Percentiles rank a stretch among this genome's conserved stretches.
These are phyloP conservation scores for Pterostichus madidus DNA, from an alignment of 2,888 invertebrate genomes.

Conservation along the genomic window DNA sequence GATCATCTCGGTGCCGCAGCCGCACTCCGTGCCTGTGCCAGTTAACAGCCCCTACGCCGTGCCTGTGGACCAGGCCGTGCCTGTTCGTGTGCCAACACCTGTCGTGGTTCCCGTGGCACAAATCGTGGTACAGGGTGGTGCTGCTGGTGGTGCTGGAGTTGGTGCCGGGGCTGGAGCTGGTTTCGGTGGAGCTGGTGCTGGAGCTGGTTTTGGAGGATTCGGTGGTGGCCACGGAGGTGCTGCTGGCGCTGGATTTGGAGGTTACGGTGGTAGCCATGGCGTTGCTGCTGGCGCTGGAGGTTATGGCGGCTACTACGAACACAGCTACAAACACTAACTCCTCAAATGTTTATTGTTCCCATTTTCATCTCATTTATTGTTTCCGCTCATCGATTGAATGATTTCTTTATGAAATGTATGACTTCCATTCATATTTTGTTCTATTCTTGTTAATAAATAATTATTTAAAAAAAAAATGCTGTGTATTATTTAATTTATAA, in stretches of 20 bases:
- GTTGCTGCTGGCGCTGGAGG: too few species aligned
- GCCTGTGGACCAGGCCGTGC: slow-evolving; percentile 79
- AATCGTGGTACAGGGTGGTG: slow-evolving; percentile 69
- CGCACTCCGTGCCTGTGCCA: slow-evolving; percentile 76
- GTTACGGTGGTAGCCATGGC: neutral
- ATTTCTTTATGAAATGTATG: neutral
- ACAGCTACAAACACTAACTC: slow-evolving; percentile 28
- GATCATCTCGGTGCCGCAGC: slow-evolving; percentile 77
- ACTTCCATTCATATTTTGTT: neutral
- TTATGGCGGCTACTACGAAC: neutral
- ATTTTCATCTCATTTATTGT: slow-evolving; percentile 22
- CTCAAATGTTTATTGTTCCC: neutral
- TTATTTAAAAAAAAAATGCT: slow-evolving; percentile 70
- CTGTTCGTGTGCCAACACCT: slow-evolving; percentile 78
- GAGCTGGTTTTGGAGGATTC: slow-evolving; percentile 6
- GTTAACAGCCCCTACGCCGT: slow-evolving; percentile 80
- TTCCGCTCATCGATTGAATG: neutral
- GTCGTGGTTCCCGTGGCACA: slow-evolving; percentile 80
- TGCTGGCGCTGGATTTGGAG: slow-evolving; percentile 22
- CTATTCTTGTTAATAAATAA: neutral
- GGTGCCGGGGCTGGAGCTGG: slow-evolving; percentile 68
- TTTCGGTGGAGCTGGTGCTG: slow-evolving; percentile 23
- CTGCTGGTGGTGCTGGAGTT: slow-evolving; percentile 67
- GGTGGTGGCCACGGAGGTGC: slow-evolving; percentile 2
- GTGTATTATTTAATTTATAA: too few species aligned